A percentile compares a stretch with the other conserved stretches of the same genome.
phyloP scores from a whole-genome alignment of 2,888 invertebrate genomes.

The Steinernema hermaphroditum region DNA sequence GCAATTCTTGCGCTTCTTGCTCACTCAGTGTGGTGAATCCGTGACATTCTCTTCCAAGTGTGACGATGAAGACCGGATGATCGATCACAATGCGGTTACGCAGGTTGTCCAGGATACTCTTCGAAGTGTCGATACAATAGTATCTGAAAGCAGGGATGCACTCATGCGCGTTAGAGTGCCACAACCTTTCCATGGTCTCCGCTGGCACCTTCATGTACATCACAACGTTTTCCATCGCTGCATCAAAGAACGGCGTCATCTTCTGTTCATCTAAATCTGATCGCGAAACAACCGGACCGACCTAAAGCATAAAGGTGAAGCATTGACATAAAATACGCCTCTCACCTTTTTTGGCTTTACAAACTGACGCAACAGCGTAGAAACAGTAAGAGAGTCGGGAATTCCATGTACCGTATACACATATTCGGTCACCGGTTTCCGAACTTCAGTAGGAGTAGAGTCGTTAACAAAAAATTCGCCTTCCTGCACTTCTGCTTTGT shows the following conservation, averaged over 20 bases:
- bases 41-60: slow-evolving; percentile 43
- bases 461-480: neutral
- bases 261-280: slow-evolving; percentile 54
- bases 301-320: slow-evolving; percentile 33
- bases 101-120: slow-evolving; percentile 56
- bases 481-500: slow-evolving; percentile 25
- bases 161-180: slow-evolving; percentile 1
- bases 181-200: slow-evolving; percentile 32
- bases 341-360: slow-evolving; percentile 38
- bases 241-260: slow-evolving; percentile 54
- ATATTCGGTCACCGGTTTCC: slow-evolving; percentile 36
- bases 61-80: slow-evolving; percentile 53
- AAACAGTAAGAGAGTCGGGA: slow-evolving; percentile 59
- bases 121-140: slow-evolving; percentile 53
- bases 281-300: slow-evolving; percentile 57
- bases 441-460: neutral
- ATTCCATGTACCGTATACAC: slow-evolving; percentile 54
- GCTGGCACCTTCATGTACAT: slow-evolving; percentile 55
- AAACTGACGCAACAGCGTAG: slow-evolving; percentile 52
- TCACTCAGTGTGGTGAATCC: slow-evolving; percentile 27
- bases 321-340: neutral
- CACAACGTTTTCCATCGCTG: slow-evolving; percentile 49
- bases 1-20: slow-evolving; percentile 35
- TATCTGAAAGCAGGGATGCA: slow-evolving; percentile 42
- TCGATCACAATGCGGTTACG: slow-evolving; percentile 57